These are phyloP conservation scores for Tyrophagus putrescentiae DNA, from an alignment of 1,140 invertebrate species.

Conservation along the genomic window DNA sequence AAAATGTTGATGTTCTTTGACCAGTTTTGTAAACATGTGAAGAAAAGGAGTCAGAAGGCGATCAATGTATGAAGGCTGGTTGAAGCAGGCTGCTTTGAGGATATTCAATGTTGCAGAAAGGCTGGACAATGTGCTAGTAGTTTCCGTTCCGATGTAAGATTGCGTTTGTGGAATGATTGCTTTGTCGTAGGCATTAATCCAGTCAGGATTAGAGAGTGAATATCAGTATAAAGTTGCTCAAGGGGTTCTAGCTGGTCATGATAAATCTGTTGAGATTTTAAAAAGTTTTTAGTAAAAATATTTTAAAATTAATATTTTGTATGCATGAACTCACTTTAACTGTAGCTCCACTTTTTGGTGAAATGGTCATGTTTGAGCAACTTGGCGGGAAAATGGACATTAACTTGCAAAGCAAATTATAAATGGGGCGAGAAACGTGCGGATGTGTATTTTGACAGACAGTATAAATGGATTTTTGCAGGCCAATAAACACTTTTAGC, in stretches of 20 bases:
- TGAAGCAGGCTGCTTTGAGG: conserved; percentile 77
- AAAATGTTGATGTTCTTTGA: conserved; percentile 64
- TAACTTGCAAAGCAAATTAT: conserved; percentile 64
- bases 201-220: conserved; percentile 76
- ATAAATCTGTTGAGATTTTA: conserved; percentile 31
- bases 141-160: conserved; percentile 42
- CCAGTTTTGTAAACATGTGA: conserved; percentile 72
- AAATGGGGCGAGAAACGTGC: conserved; percentile 68
- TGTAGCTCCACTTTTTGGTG: conserved; percentile 63
- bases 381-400: conserved; percentile 87
- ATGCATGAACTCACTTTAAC: not conserved
- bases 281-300: not conserved
- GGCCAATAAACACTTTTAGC: conserved; percentile 59
- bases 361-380: conserved; percentile 50
- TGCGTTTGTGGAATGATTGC: conserved; percentile 47
- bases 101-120: conserved; percentile 87
- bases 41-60: conserved; percentile 77
- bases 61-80: conserved; percentile 81
- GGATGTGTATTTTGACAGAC: conserved; percentile 73
- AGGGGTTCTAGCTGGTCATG: conserved; percentile 56
- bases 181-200: conserved; percentile 78
- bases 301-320: conserved; percentile 45
- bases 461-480: conserved; percentile 60
- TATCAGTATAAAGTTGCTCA: conserved; percentile 67
- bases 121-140: conserved; percentile 50